phyloP scores from a whole-genome alignment of 2,113 vertebrate genomes.

The Semicossyphus pulcher region DNA sequence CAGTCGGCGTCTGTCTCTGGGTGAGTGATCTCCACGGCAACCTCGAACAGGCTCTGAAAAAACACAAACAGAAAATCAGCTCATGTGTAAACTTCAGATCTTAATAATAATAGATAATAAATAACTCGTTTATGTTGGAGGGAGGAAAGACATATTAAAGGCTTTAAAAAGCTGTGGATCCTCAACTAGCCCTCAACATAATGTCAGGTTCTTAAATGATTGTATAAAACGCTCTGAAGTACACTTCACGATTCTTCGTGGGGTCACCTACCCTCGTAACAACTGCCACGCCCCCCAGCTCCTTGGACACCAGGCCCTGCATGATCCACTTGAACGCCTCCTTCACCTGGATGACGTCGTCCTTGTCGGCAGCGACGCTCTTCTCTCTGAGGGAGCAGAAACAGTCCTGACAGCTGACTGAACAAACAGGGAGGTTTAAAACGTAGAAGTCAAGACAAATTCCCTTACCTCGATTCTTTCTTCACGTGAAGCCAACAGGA shows the following conservation, averaged over 20 bases:
- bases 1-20: slow-evolving; percentile 93
- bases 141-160: too few relatives aligned
- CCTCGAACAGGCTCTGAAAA: slow-evolving; percentile 91
- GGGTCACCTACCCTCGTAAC: slow-evolving; percentile 87
- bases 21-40: slow-evolving; percentile 92
- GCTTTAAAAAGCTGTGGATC: too few relatives aligned
- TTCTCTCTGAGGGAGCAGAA: slow-evolving; percentile 84
- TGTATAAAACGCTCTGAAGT: too few relatives aligned
- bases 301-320: slow-evolving; percentile 89
- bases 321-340: slow-evolving; percentile 97
- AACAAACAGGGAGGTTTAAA: background rate
- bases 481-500: slow-evolving; percentile 94
- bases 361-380: slow-evolving; percentile 84
- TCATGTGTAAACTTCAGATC: too few relatives aligned
- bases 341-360: slow-evolving; percentile 92
- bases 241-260: too few relatives aligned
- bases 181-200: too few relatives aligned
- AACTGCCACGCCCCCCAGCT: slow-evolving; percentile 88
- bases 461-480: slow-evolving; percentile 89
- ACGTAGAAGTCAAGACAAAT: rapidly evolving
- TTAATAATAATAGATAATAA: too few relatives aligned
- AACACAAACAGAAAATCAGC: background rate
- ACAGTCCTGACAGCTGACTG: background rate
- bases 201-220: too few relatives aligned
- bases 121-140: too few relatives aligned